Evolutionary conservation across 2,113 vertebrate genomes (phyloP).

Genomic region (Chionis minor): DNA sequence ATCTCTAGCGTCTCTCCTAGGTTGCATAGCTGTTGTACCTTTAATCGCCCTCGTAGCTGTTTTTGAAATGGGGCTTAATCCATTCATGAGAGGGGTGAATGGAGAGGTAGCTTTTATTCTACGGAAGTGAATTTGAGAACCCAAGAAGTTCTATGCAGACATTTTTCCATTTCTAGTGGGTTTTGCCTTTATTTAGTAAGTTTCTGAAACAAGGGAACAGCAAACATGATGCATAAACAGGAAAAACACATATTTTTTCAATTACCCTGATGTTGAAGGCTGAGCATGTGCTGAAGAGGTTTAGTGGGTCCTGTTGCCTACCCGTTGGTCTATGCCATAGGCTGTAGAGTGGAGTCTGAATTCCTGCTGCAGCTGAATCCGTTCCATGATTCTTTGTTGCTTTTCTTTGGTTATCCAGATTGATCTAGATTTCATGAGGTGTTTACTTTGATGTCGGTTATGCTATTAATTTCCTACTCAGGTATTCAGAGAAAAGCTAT

Average conservation of each 20-base stretch:
- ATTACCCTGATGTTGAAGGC: background rate
- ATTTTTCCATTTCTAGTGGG: background rate
- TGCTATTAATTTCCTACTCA: slow-evolving; percentile 27
- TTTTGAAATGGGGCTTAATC: background rate
- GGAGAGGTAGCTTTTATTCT: background rate
- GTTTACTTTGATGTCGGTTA: slow-evolving; percentile 7
- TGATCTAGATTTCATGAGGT: background rate
- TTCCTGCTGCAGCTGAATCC: background rate
- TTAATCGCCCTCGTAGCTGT: background rate
- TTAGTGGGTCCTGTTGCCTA: background rate
- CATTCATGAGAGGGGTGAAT: background rate
- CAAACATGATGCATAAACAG: background rate
- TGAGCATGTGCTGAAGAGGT: background rate
- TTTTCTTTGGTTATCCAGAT: background rate
- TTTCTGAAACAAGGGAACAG: background rate
- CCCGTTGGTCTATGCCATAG: fast-evolving
- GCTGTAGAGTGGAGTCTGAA: background rate
- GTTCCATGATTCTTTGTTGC: background rate
- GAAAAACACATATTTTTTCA: background rate
- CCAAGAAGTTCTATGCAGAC: background rate
- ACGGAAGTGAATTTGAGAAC: background rate
- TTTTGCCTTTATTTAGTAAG: background rate
- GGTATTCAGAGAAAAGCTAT: background rate
- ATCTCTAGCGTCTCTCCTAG: background rate
- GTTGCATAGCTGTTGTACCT: background rate